Base-by-base conservation (phyloP, 2,888 invertebrate genomes). In the Torymus auratus region DNA sequence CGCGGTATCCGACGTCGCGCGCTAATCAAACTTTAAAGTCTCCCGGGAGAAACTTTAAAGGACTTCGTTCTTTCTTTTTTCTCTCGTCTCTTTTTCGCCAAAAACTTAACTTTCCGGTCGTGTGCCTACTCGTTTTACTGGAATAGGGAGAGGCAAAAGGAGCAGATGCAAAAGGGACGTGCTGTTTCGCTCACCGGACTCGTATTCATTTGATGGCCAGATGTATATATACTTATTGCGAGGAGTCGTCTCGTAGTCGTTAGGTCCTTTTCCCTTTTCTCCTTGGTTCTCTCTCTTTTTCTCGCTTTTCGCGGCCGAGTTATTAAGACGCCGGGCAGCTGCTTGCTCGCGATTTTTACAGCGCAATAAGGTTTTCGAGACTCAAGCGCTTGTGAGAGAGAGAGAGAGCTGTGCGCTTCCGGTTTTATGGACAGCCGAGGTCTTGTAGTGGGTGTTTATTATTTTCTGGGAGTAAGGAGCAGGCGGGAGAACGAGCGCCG, bases 1-100 rank as follows among this genome's bases (percentile, higher is more conserved):
- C 28, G 28, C 28, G 28, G 28, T 28, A 28, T 53, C 20, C 12
- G 53, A 28, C 58, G 41, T 53, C 68, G 62, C 69, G 62, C 73
- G 56, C 74, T 79, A 79, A 79, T 79, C 79, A 74, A 74, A 73
- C 74, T 69, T 79, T 52, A 79, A 79, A 79, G 74, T 69, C 20
- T 11, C 68, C 10, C 23, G 23, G 13, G 28, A 12, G 61, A 58
- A 78, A 78, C 20, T 78, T 71, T 65, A 64, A 71, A 71, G 58
- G 60, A 56, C 28, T 28, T 20, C 7, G 28, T 7, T 28, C 7
- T 28, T 28, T 28, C 4, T 28, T 28, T 7, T 28, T 28, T 53
- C 41, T 60, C 64, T n/a, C n/a, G n/a, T n/a, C 13, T 13, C 13
- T 17, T 13, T 15, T n/a, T 28, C 13, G 20, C 58, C 58, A n/a